A percentile compares a stretch with the other conserved stretches of the same genome.
These are phyloP conservation scores for Tapirus terrestris DNA, from an alignment of 2,113 vertebrate genomes.

Conservation along the genomic window DNA sequence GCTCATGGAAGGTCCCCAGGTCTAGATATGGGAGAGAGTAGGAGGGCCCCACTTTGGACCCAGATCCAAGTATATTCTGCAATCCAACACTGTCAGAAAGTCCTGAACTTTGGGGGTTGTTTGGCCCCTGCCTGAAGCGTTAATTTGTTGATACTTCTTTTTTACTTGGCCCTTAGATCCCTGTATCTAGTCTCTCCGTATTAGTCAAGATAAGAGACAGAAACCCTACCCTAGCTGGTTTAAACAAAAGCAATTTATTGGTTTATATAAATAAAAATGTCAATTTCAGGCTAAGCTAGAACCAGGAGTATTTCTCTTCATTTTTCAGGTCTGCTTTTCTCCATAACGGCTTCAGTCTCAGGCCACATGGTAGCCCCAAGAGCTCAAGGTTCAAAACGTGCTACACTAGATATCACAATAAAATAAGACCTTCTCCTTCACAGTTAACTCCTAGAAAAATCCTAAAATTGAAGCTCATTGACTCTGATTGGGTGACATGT, in stretches of 20 bases:
- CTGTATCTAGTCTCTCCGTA: not conserved
- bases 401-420: not conserved
- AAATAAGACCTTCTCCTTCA: not conserved
- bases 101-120: not conserved
- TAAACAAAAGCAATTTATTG: not conserved
- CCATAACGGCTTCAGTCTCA: not conserved
- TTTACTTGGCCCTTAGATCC: not conserved
- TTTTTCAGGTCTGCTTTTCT: not conserved
- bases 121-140: not conserved
- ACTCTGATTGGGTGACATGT: not conserved
- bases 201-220: not conserved
- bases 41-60: not conserved
- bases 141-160: not conserved
- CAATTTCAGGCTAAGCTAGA: not conserved
- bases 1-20: not conserved
- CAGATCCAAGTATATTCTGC: not conserved
- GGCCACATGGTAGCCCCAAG: not conserved
- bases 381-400: not conserved
- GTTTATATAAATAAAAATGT: not conserved
- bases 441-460: not conserved
- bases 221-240: not conserved
- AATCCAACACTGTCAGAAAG: not conserved
- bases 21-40: not conserved
- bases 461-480: not conserved
- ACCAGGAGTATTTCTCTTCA: not conserved